Evolutionary conservation across 2,888 invertebrate species (phyloP).

Genomic region (Synergus japonicus): DNA sequence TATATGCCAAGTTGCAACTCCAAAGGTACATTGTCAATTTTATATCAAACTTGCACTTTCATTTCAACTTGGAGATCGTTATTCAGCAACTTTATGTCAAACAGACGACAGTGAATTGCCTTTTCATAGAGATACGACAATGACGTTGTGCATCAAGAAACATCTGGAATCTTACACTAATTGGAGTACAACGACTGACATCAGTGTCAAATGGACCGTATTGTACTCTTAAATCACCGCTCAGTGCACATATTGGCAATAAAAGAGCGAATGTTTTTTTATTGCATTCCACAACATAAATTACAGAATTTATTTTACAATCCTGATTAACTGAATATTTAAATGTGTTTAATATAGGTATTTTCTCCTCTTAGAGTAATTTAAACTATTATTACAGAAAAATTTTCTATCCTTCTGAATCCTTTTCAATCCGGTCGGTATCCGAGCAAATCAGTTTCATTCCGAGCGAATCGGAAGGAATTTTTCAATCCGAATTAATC

Average conservation of each 20-base stretch:
- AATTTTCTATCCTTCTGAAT: too few relatives aligned
- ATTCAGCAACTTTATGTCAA: conserved; percentile 10
- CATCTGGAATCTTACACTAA: conserved; percentile 47
- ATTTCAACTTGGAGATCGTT: background rate
- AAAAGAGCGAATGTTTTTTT: background rate
- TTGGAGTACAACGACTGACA: conserved; percentile 48
- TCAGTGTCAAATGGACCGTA: conserved; percentile 44
- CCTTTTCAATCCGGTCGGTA: too few relatives aligned
- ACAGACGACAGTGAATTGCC: background rate
- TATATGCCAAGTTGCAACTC: too few relatives aligned
- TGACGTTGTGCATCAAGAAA: conserved; percentile 42
- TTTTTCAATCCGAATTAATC: too few relatives aligned
- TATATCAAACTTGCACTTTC: background rate
- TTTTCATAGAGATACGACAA: conserved; percentile 32
- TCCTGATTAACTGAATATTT: background rate
- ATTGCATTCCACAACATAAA: conserved; percentile 18
- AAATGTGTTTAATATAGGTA: background rate
- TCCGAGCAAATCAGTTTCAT: too few relatives aligned
- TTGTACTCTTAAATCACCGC: conserved; percentile 30
- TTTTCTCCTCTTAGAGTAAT: too few relatives aligned
- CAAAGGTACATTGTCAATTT: background rate
- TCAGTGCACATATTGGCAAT: conserved; percentile 6
- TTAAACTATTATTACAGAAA: too few relatives aligned
- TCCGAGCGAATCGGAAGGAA: too few relatives aligned
- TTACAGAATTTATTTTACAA: background rate